Base-by-base conservation (phyloP, 2,113 vertebrate genomes). In the Oncorhynchus clarkii region DNA sequence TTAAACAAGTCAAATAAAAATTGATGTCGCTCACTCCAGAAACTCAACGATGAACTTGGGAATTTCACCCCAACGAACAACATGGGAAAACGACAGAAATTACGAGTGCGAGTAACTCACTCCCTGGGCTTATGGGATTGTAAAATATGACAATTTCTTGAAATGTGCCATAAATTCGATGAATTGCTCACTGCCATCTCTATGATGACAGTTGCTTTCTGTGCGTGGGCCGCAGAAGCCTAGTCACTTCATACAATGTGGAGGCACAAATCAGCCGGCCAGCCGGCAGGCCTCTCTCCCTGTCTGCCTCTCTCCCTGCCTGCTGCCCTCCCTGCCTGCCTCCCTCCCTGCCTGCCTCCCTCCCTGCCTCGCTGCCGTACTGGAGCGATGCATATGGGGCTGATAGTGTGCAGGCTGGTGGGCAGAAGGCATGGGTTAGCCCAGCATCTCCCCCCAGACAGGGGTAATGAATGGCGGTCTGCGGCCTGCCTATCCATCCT, bases 141-240 rank as follows among this genome's bases (percentile, higher is more conserved):
- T 96, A 96, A 98, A 97, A 92, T 85, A 89, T 95, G 95, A 94
- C 94, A 94, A 96, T 98, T 97, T 95, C 93, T 94, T 92, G 93
- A 95, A 95, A 96, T 88, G 93, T 75, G 91, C 93, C 92, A 96
- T 99, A 97, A 98, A 98, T 97, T 95, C 92, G 85, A 92, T 89
- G 94, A 95, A 96, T 94, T 94, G 95, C 93, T 89, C 94, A 92
- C n/a, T 89, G 90, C 93, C 93, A 92, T 90, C 93, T 92, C 76
- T 93, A 91, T 92, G 92, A 91, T 95, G 95, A 95, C 89, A 92
- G 93, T 94, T 93, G 94, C 94, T 93, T 94, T 96, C 95, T 92
- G 94, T 92, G 89, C 87, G 89, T 87, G 91, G 92, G 85, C 93
- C 93, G 88, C 89, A 92, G 93, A 93, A 93, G 93, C 92, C 76